Conservation (phyloP, 2,797 vertebrate species). For the Coluber constrictor region DNA sequence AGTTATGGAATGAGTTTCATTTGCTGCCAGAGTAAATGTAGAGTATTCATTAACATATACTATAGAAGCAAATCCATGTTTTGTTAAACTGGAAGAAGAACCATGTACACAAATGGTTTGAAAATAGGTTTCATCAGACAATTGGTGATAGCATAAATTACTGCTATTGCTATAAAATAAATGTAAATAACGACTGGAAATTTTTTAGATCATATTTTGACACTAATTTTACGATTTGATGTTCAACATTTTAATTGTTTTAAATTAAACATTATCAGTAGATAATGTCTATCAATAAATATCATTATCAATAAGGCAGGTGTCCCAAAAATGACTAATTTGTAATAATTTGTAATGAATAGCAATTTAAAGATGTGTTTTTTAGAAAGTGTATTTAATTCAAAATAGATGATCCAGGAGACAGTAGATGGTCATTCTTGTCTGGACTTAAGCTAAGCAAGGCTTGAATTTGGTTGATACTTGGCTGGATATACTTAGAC, state of each 20-base stretch:
- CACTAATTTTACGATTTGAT: background rate
- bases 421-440: background rate
- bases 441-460: background rate
- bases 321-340: background rate
- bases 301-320: background rate
- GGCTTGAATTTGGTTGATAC: background rate
- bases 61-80: background rate
- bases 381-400: background rate
- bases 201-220: background rate
- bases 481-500: background rate
- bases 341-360: background rate
- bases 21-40: background rate
- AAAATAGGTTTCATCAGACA: background rate
- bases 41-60: background rate
- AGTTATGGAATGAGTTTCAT: background rate
- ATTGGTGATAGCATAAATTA: background rate
- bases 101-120: background rate
- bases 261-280: background rate
- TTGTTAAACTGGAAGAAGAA: background rate
- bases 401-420: background rate
- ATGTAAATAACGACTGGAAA: background rate
- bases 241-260: background rate
- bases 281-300: background rate
- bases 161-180: background rate
- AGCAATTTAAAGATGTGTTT: background rate